Conservation (phyloP, 2,797 vertebrate genomes). For the Karalla daura region DNA sequence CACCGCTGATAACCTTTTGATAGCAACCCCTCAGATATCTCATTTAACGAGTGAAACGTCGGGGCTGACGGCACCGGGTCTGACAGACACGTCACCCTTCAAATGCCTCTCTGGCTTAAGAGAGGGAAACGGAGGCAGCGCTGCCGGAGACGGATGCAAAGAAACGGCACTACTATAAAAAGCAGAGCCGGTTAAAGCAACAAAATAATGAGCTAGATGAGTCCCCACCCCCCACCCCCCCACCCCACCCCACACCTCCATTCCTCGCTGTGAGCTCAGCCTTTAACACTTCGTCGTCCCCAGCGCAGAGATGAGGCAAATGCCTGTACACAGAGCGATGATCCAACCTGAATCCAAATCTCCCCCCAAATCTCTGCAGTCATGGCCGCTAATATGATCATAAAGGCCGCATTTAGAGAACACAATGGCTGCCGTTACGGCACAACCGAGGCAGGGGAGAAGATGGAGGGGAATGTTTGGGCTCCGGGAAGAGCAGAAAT, state of each 20-base stretch:
- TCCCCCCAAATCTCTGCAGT: conserved; percentile 59
- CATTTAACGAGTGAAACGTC: conserved; percentile 29
- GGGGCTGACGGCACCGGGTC: neutral
- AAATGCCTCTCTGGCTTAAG: conserved; percentile 23
- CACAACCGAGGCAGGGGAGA: conserved; percentile 21
- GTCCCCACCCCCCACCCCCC: conserved; percentile 23
- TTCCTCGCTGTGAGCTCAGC: conserved; percentile 36
- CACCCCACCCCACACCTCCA: too few relatives aligned
- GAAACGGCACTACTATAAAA: conserved; percentile 33
- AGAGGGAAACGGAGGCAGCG: conserved; percentile 1
- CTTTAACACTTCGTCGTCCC: conserved; percentile 41
- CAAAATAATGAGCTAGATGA: conserved; percentile 56
- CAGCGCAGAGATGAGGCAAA: conserved; percentile 39
- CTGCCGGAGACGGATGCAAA: conserved; percentile 30
- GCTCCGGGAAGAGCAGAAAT: conserved; percentile 16
- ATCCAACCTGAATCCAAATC: conserved; percentile 64
- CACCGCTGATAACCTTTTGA: neutral
- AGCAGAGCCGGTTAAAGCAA: conserved; percentile 43
- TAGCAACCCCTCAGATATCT: conserved; percentile 8
- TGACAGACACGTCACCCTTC: conserved; percentile 24
- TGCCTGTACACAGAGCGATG: conserved; percentile 55
- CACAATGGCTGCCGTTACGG: conserved; percentile 18
- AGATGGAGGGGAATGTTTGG: conserved; percentile 36
- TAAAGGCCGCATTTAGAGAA: conserved; percentile 56
- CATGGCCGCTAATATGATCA: conserved; percentile 50